Conservation (phyloP, 2,888 invertebrate genomes). For the Apoda limacodes region DNA sequence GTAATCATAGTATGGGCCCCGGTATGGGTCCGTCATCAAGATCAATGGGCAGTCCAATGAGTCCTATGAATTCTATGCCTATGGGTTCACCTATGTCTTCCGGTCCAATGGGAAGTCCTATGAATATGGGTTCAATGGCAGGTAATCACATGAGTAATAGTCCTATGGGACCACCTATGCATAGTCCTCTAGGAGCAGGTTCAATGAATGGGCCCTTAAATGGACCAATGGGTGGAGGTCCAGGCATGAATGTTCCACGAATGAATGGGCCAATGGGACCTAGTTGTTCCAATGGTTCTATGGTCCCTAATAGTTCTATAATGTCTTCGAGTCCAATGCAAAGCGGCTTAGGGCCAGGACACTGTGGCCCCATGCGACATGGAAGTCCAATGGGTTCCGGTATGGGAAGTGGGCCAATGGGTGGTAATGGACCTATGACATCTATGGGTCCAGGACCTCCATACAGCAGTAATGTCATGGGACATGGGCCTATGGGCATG, state of each 20-base stretch:
- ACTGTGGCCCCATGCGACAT: slow-evolving; percentile 67
- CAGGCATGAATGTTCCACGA: slow-evolving; percentile 65
- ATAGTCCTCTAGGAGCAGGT: slow-evolving; percentile 73
- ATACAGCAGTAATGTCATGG: slow-evolving; percentile 61
- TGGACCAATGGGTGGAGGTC: slow-evolving; percentile 72
- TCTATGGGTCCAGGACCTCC: slow-evolving; percentile 63
- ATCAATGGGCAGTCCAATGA: slow-evolving; percentile 80
- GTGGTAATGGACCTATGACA: slow-evolving; percentile 60
- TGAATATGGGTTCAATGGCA: slow-evolving; percentile 75
- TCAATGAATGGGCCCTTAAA: slow-evolving; percentile 69
- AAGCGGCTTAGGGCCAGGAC: slow-evolving; percentile 61
- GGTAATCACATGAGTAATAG: slow-evolving; percentile 75
- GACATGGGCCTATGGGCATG: slow-evolving; percentile 65
- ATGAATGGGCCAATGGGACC: slow-evolving; percentile 70
- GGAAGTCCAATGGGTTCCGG: slow-evolving; percentile 68
- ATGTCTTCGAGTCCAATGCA: slow-evolving; percentile 67
- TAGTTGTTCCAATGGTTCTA: slow-evolving; percentile 68
- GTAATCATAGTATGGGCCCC: slow-evolving; percentile 73
- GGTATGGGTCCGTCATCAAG: slow-evolving; percentile 67
- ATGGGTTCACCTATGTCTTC: slow-evolving; percentile 79
- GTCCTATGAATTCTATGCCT: slow-evolving; percentile 79
- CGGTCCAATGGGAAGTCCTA: slow-evolving; percentile 79
- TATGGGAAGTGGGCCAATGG: slow-evolving; percentile 70
- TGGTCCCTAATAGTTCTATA: slow-evolving; percentile 68
- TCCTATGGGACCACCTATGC: slow-evolving; percentile 82